Conservation (phyloP, 2,888 invertebrate genomes). For the Drosophila neotestacea region DNA sequence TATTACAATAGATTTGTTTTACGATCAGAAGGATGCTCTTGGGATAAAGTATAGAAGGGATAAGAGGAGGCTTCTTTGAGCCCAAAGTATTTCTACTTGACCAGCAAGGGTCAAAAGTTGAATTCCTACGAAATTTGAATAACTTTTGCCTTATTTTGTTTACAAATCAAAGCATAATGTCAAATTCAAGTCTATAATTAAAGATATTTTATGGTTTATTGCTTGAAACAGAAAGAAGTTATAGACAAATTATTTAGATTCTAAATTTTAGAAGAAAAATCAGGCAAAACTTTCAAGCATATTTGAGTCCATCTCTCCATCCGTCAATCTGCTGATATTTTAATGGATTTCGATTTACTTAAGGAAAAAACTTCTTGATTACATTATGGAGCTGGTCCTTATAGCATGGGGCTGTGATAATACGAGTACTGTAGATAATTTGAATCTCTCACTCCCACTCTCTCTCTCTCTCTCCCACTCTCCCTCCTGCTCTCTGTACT, state of each 20-base stretch:
- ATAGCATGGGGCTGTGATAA: slow-evolving; percentile 10
- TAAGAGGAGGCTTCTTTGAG: not conserved
- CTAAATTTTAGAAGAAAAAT: not conserved
- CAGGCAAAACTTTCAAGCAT: not conserved
- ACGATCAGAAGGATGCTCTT: no score
- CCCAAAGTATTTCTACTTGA: not conserved
- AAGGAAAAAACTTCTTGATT: not conserved
- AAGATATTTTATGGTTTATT: no score
- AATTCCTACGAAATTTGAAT: not conserved
- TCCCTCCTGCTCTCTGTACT: not conserved
- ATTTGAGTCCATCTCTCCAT: not conserved
- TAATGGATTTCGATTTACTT: slow-evolving; percentile 27
- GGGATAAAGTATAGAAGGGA: no score
- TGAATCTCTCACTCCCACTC: not conserved
- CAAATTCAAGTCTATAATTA: not conserved
- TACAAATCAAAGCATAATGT: not conserved
- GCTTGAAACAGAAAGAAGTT: not conserved
- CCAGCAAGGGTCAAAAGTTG: not conserved
- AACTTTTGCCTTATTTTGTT: not conserved
- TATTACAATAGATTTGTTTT: slow-evolving; percentile 18
- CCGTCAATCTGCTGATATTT: slow-evolving; percentile 11
- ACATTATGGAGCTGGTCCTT: not conserved
- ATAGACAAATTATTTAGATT: no score
- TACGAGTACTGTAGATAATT: not conserved
- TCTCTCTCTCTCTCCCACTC: no score